A percentile compares a stretch with the other conserved stretches of the same genome.
These are phyloP conservation scores for Toxotes jaculatrix DNA, from an alignment of 2,113 vertebrate species.

Conservation along the genomic window DNA sequence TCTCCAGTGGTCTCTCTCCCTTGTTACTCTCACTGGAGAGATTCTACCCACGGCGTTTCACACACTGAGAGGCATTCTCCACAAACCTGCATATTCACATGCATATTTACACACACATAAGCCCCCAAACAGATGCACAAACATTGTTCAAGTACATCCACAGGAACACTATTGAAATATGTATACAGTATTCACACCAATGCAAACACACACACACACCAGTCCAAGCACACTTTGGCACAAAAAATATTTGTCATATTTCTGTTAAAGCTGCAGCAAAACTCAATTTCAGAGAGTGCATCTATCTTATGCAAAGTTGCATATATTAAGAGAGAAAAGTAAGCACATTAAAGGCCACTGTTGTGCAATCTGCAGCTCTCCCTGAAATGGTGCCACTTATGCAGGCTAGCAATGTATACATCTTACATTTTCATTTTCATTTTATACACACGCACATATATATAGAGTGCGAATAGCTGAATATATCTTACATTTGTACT, in stretches of 20 bases:
- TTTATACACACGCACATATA: neutral
- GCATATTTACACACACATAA: slow-evolving; percentile 37
- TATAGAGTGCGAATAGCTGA: neutral
- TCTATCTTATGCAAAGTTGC: slow-evolving; percentile 15
- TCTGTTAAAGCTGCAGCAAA: slow-evolving; percentile 8
- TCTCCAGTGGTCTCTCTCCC: slow-evolving; percentile 65
- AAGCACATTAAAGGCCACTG: slow-evolving; percentile 18
- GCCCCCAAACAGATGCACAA: slow-evolving; percentile 44
- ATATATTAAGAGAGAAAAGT: slow-evolving; percentile 21
- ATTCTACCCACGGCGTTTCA: slow-evolving; percentile 58
- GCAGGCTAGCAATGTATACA: slow-evolving; percentile 3
- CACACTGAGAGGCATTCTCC: slow-evolving; percentile 48
- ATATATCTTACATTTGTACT: slow-evolving; percentile 4
- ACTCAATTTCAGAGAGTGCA: neutral
- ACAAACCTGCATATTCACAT: slow-evolving; percentile 47
- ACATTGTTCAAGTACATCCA: slow-evolving; percentile 46
- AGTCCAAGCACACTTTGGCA: neutral
- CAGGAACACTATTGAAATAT: slow-evolving; percentile 37
- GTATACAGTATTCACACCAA: slow-evolving; percentile 40
- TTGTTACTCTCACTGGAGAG: slow-evolving; percentile 44
- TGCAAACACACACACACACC: neutral
- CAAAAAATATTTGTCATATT: slow-evolving; percentile 15
- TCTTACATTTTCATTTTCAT: neutral
- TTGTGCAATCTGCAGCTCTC: slow-evolving; percentile 38
- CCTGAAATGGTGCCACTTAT: slow-evolving; percentile 22